Conservation (phyloP, 1,140 invertebrate species). For the Latrodectus geometricus region DNA sequence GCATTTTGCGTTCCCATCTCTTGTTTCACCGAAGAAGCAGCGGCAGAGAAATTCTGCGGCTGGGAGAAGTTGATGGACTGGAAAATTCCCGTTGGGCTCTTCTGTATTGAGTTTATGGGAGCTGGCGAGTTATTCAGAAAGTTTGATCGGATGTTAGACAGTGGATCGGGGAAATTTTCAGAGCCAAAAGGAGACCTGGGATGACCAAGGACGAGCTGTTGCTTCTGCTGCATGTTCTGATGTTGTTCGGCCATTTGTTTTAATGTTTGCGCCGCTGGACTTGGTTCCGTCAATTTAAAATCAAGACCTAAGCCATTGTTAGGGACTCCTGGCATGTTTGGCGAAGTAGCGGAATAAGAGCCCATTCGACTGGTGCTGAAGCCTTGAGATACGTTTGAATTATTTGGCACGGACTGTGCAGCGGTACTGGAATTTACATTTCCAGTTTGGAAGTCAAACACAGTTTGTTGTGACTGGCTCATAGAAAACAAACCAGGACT, state of each 20-base stretch:
- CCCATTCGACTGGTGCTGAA: slow-evolving; percentile 5
- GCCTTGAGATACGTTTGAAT: background rate
- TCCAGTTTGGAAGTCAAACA: slow-evolving; percentile 40
- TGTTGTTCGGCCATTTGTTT: slow-evolving; percentile 97
- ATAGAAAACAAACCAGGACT: slow-evolving; percentile 34
- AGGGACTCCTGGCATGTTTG: slow-evolving; percentile 23
- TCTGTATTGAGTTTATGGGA: slow-evolving; percentile 33
- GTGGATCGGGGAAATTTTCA: slow-evolving; percentile 43
- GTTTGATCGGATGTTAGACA: slow-evolving; percentile 45
- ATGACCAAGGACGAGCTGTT: slow-evolving; percentile 39
- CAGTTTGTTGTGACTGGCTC: slow-evolving; percentile 26
- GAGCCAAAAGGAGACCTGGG: slow-evolving; percentile 51
- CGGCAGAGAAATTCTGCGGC: background rate
- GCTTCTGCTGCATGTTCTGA: slow-evolving; percentile 82
- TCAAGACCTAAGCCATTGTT: slow-evolving; percentile 65
- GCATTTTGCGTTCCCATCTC: slow-evolving; percentile 18
- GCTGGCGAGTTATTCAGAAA: slow-evolving; percentile 36
- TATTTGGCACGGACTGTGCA: slow-evolving; percentile 40
- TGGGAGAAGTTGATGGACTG: slow-evolving; percentile 28
- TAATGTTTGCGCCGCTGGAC: slow-evolving; percentile 90
- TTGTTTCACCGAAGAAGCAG: slow-evolving; percentile 31
- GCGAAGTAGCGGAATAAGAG: slow-evolving; percentile 27
- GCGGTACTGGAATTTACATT: background rate
- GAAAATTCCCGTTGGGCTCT: slow-evolving; percentile 42
- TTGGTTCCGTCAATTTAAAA: slow-evolving; percentile 68